These are phyloP conservation scores for Emydoidea blandingii DNA, from an alignment of 2,797 vertebrate species.

Conservation along the genomic window DNA sequence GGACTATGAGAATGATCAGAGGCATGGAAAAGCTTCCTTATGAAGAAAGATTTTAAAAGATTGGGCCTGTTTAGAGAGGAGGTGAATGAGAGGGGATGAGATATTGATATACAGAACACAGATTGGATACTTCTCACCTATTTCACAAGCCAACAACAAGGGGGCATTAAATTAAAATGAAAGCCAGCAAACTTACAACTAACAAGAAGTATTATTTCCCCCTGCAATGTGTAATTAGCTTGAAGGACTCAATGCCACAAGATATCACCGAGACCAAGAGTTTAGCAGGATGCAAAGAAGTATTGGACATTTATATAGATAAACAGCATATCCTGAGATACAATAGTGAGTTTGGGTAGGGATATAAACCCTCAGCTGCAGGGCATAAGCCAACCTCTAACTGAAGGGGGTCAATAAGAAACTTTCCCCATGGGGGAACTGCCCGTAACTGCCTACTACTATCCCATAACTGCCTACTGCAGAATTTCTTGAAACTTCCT, in stretches of 20 bases:
- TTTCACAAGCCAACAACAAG: accelerated
- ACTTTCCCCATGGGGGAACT: background rate
- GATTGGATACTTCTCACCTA: background rate
- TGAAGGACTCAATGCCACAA: accelerated
- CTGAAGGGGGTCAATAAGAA: background rate
- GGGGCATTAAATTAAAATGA: background rate
- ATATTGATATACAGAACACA: background rate
- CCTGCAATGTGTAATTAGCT: background rate
- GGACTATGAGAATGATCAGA: background rate
- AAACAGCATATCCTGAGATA: background rate
- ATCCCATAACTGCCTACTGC: background rate
- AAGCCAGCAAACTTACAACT: background rate
- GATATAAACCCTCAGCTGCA: background rate
- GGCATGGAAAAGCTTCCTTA: background rate
- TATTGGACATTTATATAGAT: no score
- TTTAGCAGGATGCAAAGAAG: background rate
- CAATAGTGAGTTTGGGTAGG: background rate
- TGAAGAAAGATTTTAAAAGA: background rate
- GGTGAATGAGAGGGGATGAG: background rate
- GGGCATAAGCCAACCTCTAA: background rate
- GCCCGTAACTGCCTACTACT: background rate
- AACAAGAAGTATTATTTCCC: background rate
- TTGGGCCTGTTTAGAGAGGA: background rate
- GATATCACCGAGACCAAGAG: background rate
- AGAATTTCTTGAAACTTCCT: background rate